Evolutionary conservation across 1,140 invertebrate species (phyloP).

Genomic region (Drosophila nigromelanica): DNA sequence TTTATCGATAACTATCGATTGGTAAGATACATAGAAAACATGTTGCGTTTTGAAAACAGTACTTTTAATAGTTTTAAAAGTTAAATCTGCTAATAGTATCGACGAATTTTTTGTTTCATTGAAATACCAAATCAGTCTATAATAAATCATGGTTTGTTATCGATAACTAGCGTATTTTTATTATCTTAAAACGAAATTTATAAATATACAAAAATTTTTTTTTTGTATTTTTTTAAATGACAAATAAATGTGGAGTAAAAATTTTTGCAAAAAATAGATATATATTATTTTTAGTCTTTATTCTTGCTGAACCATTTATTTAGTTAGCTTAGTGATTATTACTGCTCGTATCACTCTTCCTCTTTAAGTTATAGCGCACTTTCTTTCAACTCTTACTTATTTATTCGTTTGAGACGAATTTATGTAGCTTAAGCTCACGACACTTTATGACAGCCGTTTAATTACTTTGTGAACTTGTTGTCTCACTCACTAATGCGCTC

Average conservation of each 20-base stretch:
- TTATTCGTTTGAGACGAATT: conserved; percentile 55
- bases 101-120: neutral
- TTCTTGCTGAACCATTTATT: neutral
- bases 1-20: no score
- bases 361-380: neutral
- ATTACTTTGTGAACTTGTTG: conserved; percentile 50
- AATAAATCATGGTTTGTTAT: neutral
- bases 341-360: neutral
- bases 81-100: no score
- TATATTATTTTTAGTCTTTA: no score
- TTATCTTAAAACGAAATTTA: no score
- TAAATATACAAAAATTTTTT: no score
- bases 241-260: no score
- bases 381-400: conserved; percentile 21
- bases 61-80: no score
- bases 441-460: conserved; percentile 63
- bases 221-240: no score
- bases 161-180: neutral
- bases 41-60: no score
- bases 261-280: no score
- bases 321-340: no score
- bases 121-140: neutral
- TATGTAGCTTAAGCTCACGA: conserved; percentile 45
- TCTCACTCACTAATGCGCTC: conserved; percentile 22
- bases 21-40: no score